Base-by-base conservation (phyloP, 2,113 vertebrate genomes). In the Thermophis baileyi region DNA sequence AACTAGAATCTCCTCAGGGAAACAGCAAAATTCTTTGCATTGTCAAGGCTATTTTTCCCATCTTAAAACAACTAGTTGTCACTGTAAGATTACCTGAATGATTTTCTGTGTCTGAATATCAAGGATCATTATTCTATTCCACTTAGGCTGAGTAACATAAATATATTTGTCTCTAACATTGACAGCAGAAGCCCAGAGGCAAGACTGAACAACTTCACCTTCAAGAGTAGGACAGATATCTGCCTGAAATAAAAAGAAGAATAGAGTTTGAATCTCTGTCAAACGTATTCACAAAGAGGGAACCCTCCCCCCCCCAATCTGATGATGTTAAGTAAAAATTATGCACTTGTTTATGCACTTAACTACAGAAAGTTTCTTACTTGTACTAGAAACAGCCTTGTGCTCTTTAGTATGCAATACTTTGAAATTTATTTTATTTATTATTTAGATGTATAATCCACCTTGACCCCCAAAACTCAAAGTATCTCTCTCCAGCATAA, bases 91-190 rank as follows among this genome's bases (percentile, higher is more conserved):
- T 98, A 99, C 99, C 98, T 99, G 98, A 81, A 98, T 94, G 92
- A 99, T 98, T 96, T 98, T 99, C 97, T 99, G 99, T 24, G 98
- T 98, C 95, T 98, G 98, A 40, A 98, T 98, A 93, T 99, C 99
- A 1, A 99, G 97, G 60, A 99, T 97, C 89, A 99, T 97, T 93
- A 99, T 97, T 96, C 99, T 98, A 89, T 97, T 98, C 92, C 98
- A 98, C 5, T 98, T 97, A 1, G 99, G 99, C 96, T 99, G 99
- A 5, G 98, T 97, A 93, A 97, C 98, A 1, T 99, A 99, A 97
- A 99, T 98, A 95, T 98, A 99, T 94, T 98, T 98, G 95, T 99
- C 98, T 95, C 99, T 97, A 95, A 99, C 97, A 89, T 98, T 99
- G 97, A 99, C 98, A 0, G 98, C 99, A 0, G 99, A 99, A 6